These are phyloP conservation scores for Palythoa grandis DNA, from an alignment of 92 coral and sea anemone species.

Conservation along the genomic window DNA sequence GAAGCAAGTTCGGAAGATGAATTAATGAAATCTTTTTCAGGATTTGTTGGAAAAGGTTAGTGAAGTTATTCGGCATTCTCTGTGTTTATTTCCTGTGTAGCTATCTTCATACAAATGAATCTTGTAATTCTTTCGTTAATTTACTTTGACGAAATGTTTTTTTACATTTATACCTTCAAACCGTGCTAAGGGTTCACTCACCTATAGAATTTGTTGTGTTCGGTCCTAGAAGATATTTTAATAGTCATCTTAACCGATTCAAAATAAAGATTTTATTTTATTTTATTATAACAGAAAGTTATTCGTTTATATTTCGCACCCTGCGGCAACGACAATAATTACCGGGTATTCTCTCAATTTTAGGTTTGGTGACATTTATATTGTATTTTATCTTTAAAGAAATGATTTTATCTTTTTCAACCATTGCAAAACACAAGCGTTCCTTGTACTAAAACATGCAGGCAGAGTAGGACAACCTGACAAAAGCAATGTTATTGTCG, in stretches of 20 bases:
- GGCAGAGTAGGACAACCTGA: neutral
- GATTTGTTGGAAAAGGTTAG: conserved; percentile 34
- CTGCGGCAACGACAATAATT: neutral
- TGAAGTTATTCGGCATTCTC: neutral
- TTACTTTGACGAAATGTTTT: neutral
- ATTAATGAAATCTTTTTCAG: conserved; percentile 21
- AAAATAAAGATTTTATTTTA: neutral
- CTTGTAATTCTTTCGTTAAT: neutral
- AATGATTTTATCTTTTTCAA: neutral
- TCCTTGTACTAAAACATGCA: neutral
- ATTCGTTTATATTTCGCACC: neutral
- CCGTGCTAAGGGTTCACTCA: no score
- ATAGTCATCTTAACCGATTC: conserved; percentile 10
- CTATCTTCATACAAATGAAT: neutral
- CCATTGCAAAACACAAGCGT: neutral
- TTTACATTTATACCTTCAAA: no score
- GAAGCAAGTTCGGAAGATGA: neutral
- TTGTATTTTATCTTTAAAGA: neutral
- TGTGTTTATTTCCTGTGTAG: neutral
- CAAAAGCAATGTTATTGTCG: neutral
- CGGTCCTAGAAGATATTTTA: neutral
- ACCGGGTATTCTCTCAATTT: neutral
- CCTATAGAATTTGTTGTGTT: neutral
- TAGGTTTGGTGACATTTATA: neutral
- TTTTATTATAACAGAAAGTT: neutral